Evolutionary conservation across 2,113 vertebrate species (phyloP).

Genomic region (Patagioenas fasciata): DNA sequence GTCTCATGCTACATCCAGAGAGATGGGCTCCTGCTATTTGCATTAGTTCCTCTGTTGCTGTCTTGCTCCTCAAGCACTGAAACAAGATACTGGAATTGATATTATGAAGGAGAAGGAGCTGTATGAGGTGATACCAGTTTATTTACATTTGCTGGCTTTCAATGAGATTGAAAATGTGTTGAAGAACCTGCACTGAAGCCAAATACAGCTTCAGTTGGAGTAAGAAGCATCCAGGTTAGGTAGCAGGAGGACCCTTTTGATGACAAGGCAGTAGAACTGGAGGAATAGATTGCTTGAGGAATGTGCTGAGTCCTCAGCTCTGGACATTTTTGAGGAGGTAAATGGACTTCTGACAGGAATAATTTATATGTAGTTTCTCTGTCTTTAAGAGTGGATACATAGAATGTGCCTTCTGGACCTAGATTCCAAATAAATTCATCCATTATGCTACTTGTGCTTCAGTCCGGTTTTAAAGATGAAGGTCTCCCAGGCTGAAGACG

Average conservation of each 20-base stretch:
- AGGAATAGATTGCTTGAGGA: not conserved
- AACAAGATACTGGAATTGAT: not conserved
- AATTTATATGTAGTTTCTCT: not conserved
- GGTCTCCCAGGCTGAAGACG: not conserved
- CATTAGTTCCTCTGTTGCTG: not conserved
- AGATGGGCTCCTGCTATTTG: not conserved
- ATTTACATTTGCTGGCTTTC: not conserved
- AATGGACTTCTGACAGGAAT: not conserved
- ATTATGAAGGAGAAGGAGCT: not conserved
- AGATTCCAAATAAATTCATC: not conserved
- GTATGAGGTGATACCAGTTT: not conserved
- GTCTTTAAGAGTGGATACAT: not conserved
- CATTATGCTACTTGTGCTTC: not conserved
- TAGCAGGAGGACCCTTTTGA: not conserved
- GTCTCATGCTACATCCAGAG: not conserved
- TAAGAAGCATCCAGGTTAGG: not conserved
- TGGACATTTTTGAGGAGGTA: not conserved
- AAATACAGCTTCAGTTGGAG: not conserved
- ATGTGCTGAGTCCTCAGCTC: not conserved
- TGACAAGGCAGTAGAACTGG: not conserved
- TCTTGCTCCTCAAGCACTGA: not conserved
- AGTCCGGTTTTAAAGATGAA: not conserved
- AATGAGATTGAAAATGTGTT: not conserved
- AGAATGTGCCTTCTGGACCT: not conserved
- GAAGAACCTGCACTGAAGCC: not conserved